A percentile compares a stretch with the other conserved stretches of the same genome.
Evolutionary conservation across 1,140 invertebrate species (phyloP).

Genomic region (Phthorimaea operculella): DNA sequence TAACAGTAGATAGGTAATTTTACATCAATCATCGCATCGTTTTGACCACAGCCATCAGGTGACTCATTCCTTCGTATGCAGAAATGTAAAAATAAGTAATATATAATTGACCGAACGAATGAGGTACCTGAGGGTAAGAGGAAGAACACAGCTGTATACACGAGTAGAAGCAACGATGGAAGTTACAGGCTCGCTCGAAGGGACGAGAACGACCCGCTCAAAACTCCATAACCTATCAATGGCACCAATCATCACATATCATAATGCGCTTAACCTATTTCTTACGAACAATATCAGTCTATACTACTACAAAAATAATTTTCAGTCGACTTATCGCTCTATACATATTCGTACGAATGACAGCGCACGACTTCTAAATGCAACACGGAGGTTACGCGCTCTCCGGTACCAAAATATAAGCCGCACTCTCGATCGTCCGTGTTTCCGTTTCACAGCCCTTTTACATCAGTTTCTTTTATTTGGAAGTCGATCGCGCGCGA

Average conservation of each 20-base stretch:
- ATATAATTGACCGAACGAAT: too few relatives aligned
- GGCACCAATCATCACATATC: slow-evolving; percentile 66
- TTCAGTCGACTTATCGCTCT: slow-evolving; percentile 63
- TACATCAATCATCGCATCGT: too few relatives aligned
- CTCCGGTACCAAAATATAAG: slow-evolving; percentile 13
- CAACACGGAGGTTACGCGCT: slow-evolving; percentile 50
- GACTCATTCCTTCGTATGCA: too few relatives aligned
- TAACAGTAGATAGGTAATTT: too few relatives aligned
- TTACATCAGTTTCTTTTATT: slow-evolving; percentile 20
- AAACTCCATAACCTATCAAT: slow-evolving; percentile 63
- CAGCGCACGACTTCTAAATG: slow-evolving; percentile 50
- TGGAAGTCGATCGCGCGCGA: slow-evolving; percentile 20
- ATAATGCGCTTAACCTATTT: slow-evolving; percentile 57
- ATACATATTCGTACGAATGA: slow-evolving; percentile 49
- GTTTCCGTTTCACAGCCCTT: slow-evolving; percentile 56
- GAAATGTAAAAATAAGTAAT: too few relatives aligned
- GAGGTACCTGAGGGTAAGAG: background rate
- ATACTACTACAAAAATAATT: slow-evolving; percentile 68
- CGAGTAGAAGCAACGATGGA: slow-evolving; percentile 56
- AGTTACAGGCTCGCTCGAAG: slow-evolving; percentile 53
- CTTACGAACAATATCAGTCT: slow-evolving; percentile 61
- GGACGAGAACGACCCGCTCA: slow-evolving; percentile 38
- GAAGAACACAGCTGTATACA: background rate
- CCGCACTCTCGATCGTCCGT: slow-evolving; percentile 28
- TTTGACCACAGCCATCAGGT: too few relatives aligned